phyloP scores from a whole-genome alignment of 2,888 invertebrate species.

The Pachycephus smyrnensis region DNA sequence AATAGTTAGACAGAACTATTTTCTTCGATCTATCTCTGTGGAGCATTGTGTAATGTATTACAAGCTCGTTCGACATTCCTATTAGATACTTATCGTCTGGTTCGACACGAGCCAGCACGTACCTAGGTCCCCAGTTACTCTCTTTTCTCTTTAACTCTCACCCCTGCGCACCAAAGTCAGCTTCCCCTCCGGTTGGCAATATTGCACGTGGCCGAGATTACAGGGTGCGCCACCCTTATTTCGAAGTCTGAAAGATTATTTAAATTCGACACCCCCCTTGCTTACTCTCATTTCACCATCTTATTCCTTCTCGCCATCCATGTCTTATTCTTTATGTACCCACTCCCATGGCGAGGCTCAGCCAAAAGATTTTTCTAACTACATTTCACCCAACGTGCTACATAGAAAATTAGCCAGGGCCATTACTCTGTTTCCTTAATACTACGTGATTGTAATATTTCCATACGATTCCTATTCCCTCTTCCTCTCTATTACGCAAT shows the following conservation, averaged over 20 bases:
- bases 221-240: conserved; percentile 53
- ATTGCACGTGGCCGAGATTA: conserved; percentile 62
- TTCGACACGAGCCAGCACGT: conserved; percentile 1
- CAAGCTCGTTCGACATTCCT: conserved; percentile 30
- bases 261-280: conserved; percentile 51
- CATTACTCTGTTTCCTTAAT: background rate
- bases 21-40: background rate
- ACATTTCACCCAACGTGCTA: conserved; percentile 11
- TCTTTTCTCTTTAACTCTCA: conserved; percentile 17
- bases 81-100: conserved; percentile 44
- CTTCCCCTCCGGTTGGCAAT: conserved; percentile 34
- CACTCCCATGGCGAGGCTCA: background rate
- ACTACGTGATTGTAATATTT: background rate
- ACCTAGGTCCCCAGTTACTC: background rate
- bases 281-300: background rate
- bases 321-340: background rate
- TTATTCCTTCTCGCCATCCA: background rate
- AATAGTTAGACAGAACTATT: conserved; percentile 1
- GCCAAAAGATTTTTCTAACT: conserved; percentile 40
- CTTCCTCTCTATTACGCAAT: background rate
- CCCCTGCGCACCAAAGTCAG: background rate
- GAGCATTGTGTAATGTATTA: conserved; percentile 22
- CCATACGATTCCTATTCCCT: background rate
- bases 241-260: conserved; percentile 57
- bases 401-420: conserved; percentile 34